Conservation (phyloP, 1,140 invertebrate species). For the Leptinotarsa lineolata region DNA sequence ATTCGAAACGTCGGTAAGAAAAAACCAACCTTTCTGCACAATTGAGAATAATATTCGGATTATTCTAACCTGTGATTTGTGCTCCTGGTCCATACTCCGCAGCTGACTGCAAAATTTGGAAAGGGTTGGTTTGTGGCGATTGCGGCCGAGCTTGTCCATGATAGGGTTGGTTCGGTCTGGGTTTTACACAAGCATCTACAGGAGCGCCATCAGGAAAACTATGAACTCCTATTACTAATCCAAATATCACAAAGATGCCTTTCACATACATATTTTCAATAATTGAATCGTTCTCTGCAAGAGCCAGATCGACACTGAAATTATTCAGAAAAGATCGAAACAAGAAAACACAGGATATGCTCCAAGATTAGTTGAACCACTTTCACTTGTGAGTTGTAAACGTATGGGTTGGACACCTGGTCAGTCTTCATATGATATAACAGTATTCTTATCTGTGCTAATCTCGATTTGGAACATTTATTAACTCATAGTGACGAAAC, state of each 20-base stretch:
- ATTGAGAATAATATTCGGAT: background rate
- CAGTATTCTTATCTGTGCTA: background rate
- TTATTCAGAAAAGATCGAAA: background rate
- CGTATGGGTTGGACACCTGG: background rate
- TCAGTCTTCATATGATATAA: background rate
- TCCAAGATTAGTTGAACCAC: background rate
- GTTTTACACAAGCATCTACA: conserved; percentile 75
- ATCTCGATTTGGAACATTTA: background rate
- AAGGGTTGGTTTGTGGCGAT: conserved; percentile 66
- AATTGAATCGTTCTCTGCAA: conserved; percentile 6
- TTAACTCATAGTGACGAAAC: background rate
- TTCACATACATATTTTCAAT: conserved; percentile 8
- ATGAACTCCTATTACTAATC: conserved; percentile 33
- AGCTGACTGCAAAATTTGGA: conserved; percentile 66
- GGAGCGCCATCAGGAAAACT: conserved; percentile 77
- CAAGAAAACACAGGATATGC: background rate
- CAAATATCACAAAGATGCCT: conserved; percentile 21
- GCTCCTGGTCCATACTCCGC: conserved; percentile 67
- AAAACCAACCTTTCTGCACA: no score
- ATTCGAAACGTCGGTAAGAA: no score
- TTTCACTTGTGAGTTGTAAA: background rate
- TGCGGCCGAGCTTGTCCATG: conserved; percentile 71
- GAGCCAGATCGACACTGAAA: conserved; percentile 14
- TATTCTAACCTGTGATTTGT: conserved; percentile 64
- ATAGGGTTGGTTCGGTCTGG: conserved; percentile 72